Conservation (phyloP, 1,140 invertebrate species). For the Chlorops oryzae region DNA sequence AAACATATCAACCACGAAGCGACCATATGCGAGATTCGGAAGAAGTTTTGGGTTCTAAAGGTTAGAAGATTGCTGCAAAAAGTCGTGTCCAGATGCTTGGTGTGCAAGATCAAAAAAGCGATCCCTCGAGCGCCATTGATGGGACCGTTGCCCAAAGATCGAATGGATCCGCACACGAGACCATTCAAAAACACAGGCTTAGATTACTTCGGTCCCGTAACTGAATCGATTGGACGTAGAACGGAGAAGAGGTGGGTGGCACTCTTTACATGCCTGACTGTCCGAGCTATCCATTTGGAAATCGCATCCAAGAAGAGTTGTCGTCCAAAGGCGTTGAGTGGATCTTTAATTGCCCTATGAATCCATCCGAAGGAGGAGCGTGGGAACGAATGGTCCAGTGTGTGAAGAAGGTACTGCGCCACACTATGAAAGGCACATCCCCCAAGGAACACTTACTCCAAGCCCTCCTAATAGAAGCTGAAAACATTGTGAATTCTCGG, state of each 20-base stretch:
- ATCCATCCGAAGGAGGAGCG: slow-evolving; percentile 15
- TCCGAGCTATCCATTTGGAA: slow-evolving; percentile 13
- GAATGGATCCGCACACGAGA: background rate
- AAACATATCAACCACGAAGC: too few relatives aligned
- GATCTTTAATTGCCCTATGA: slow-evolving; percentile 9
- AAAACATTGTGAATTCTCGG: slow-evolving; percentile 23
- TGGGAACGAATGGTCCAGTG: slow-evolving; percentile 27
- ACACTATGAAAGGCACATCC: slow-evolving; percentile 13
- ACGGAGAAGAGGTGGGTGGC: slow-evolving; percentile 9
- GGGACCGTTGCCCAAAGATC: background rate
- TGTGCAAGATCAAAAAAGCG: too few relatives aligned
- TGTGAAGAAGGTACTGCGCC: slow-evolving; percentile 21
- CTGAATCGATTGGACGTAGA: background rate
- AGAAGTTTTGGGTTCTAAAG: slow-evolving; percentile 12
- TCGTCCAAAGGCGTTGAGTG: slow-evolving; percentile 9
- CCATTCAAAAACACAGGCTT: slow-evolving; percentile 2
- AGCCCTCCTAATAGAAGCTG: slow-evolving; percentile 23
- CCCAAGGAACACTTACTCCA: slow-evolving; percentile 22
- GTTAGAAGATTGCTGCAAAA: too few relatives aligned
- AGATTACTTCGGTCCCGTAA: slow-evolving; percentile 5
- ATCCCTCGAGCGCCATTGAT: slow-evolving; percentile 4
- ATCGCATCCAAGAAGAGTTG: slow-evolving; percentile 10
- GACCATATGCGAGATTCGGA: slow-evolving; percentile 1
- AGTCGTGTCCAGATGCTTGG: too few relatives aligned
- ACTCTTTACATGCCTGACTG: slow-evolving; percentile 11